Evolutionary conservation across 2,113 vertebrate genomes (phyloP).

Genomic region (Amia ocellicauda): DNA sequence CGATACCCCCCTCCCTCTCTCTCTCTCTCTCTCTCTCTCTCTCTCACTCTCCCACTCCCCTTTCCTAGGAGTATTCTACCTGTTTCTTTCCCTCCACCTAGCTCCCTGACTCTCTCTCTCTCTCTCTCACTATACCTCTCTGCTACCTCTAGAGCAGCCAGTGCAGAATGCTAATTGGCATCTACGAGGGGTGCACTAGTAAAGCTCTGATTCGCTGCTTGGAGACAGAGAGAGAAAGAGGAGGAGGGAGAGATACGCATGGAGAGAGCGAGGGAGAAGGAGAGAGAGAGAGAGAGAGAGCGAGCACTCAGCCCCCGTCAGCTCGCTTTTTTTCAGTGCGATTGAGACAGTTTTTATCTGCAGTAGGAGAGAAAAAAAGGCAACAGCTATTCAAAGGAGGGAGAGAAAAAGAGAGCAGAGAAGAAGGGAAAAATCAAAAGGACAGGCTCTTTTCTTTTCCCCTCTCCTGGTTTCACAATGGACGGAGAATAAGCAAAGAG

Average conservation of each 20-base stretch:
- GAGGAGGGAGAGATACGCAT: conserved; percentile 22
- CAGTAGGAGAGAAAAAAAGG: conserved; percentile 21
- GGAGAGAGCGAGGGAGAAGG: conserved; percentile 30
- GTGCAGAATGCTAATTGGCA: conserved; percentile 53
- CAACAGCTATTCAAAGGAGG: not conserved
- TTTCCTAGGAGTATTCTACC: not conserved
- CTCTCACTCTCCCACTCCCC: not conserved
- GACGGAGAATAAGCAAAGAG: conserved; percentile 3
- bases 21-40: conserved; percentile 5
- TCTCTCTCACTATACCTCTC: conserved; percentile 16
- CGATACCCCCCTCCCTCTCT: conserved; percentile 5
- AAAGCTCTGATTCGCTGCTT: conserved; percentile 59
- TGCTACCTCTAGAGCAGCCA: conserved; percentile 32
- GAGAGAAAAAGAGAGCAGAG: conserved; percentile 8
- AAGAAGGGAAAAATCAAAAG: not conserved
- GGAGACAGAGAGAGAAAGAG: conserved; percentile 40
- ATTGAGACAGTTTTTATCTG: conserved; percentile 45
- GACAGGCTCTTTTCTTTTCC: conserved; percentile 24
- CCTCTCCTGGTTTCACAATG: conserved; percentile 5
- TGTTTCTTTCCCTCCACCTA: conserved; percentile 1
- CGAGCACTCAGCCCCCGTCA: conserved; percentile 38
- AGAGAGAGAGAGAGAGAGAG: conserved; percentile 21
- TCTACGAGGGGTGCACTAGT: conserved; percentile 29
- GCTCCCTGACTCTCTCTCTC: too few species aligned
- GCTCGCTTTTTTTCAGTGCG: conserved; percentile 40